phyloP scores from a whole-genome alignment of 2,888 invertebrate species.

The Parasteatoda lunata region DNA sequence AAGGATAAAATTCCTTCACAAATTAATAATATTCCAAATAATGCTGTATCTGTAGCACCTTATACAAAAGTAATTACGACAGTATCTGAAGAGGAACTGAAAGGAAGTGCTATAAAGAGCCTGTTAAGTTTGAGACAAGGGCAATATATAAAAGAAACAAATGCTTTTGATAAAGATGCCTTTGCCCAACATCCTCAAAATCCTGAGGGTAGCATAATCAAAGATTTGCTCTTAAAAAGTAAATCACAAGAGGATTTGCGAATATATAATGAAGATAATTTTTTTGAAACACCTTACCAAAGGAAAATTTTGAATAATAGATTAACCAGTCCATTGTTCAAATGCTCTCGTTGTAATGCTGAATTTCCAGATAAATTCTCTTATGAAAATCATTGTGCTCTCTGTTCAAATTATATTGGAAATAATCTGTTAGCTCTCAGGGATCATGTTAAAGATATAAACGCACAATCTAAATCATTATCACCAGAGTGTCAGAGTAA shows the following conservation, averaged over 20 bases:
- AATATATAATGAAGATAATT: constrained; percentile 22
- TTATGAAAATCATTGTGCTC: constrained; percentile 85
- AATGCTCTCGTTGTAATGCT: constrained; percentile 84
- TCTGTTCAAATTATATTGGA: constrained; percentile 76
- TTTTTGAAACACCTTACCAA: neutral
- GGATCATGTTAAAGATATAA: constrained; percentile 72
- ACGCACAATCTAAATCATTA: constrained; percentile 47
- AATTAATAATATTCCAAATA: constrained; percentile 9
- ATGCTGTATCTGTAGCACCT: constrained; percentile 15
- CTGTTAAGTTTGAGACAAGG: constrained; percentile 54
- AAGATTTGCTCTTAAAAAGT: constrained; percentile 84
- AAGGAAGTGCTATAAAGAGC: constrained; percentile 62
- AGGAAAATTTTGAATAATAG: constrained; percentile 29
- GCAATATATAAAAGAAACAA: constrained; percentile 25
- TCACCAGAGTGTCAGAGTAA: constrained; percentile 38
- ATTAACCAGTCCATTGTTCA: constrained; percentile 36
- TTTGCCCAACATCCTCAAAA: constrained; percentile 78
- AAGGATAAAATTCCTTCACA: constrained; percentile 21
- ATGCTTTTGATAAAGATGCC: constrained; percentile 24
- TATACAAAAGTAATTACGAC: constrained; percentile 20
- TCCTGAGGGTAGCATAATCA: constrained; percentile 79
- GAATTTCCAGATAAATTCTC: constrained; percentile 87
- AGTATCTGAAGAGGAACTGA: constrained; percentile 54
- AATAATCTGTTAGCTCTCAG: constrained; percentile 43
- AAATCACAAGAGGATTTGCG: constrained; percentile 50